Conservation (phyloP, 1,140 invertebrate genomes). For the Lordiphosa stackelbergi region DNA sequence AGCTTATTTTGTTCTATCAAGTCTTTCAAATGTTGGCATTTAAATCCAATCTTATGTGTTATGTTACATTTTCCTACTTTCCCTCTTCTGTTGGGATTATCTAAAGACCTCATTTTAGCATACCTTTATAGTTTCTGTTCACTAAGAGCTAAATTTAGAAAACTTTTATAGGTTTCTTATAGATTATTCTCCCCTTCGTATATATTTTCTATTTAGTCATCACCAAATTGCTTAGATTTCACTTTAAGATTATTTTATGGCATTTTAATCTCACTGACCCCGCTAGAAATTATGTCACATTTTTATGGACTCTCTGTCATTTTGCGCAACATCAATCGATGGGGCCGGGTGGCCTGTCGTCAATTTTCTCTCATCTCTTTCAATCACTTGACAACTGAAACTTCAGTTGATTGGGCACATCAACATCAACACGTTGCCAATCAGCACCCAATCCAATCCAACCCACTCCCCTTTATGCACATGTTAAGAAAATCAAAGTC, state of each 20-base stretch:
- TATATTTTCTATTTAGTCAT: neutral
- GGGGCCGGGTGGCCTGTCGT: constrained; percentile 1
- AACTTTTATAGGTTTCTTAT: constrained; percentile 3
- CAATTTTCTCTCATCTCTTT: constrained; percentile 8
- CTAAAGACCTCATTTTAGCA: no score
- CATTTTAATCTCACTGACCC: constrained; percentile 24
- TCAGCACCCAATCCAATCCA: constrained; percentile 20
- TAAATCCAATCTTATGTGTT: no score
- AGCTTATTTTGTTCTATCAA: no score
- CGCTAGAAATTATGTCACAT: constrained; percentile 45
- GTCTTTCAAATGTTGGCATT: no score
- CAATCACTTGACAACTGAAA: constrained; percentile 28
- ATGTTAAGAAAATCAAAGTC: constrained; percentile 31
- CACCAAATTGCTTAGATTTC: constrained; percentile 20
- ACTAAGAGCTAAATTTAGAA: constrained; percentile 2
- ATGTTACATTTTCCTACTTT: no score
- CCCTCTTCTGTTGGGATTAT: no score
- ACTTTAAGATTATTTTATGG: constrained; percentile 27
- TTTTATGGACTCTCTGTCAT: constrained; percentile 3
- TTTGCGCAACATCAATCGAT: constrained; percentile 5
- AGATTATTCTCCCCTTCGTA: neutral
- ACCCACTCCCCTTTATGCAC: neutral
- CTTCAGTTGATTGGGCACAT: constrained; percentile 60
- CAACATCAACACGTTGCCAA: constrained; percentile 70
- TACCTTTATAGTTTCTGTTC: neutral